A percentile compares a stretch with the other conserved stretches of the same genome.
Evolutionary conservation across 1,140 invertebrate species (phyloP).

Genomic region (Trissolcus basalis): DNA sequence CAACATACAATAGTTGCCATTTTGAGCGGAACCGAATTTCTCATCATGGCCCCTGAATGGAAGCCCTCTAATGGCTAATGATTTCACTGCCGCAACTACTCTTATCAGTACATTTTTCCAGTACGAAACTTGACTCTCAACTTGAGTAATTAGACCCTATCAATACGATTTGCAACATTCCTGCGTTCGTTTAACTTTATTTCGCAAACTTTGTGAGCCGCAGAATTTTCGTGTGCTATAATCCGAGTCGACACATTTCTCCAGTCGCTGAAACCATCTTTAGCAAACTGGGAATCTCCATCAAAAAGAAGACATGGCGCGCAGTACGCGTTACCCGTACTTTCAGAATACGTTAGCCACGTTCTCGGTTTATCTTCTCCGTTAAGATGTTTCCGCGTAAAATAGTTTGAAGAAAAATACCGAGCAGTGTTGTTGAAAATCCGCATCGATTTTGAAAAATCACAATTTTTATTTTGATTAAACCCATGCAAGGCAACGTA

Average conservation of each 20-base stretch:
- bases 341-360: conserved; percentile 60
- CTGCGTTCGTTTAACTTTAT: not conserved
- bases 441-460: conserved; percentile 46
- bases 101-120: conserved; percentile 57
- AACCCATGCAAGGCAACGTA: conserved; percentile 42
- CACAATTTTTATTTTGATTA: conserved; percentile 44
- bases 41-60: conserved; percentile 60
- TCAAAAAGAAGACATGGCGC: conserved; percentile 57
- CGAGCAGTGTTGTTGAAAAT: conserved; percentile 28
- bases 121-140: too few species aligned
- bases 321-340: conserved; percentile 55
- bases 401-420: conserved; percentile 47
- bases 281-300: conserved; percentile 38
- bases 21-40: conserved; percentile 59
- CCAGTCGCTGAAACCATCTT: conserved; percentile 47
- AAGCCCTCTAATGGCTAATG: conserved; percentile 48
- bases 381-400: conserved; percentile 54
- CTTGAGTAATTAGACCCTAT: too few species aligned
- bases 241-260: conserved; percentile 42
- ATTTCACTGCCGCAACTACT: conserved; percentile 55
- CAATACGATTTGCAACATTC: too few species aligned
- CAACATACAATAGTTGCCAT: conserved; percentile 61
- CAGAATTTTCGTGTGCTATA: not conserved
- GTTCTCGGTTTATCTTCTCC: conserved; percentile 46
- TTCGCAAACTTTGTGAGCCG: not conserved